Evolutionary conservation across 2,797 vertebrate species (phyloP).

Genomic region (Oryzias sinensis): DNA sequence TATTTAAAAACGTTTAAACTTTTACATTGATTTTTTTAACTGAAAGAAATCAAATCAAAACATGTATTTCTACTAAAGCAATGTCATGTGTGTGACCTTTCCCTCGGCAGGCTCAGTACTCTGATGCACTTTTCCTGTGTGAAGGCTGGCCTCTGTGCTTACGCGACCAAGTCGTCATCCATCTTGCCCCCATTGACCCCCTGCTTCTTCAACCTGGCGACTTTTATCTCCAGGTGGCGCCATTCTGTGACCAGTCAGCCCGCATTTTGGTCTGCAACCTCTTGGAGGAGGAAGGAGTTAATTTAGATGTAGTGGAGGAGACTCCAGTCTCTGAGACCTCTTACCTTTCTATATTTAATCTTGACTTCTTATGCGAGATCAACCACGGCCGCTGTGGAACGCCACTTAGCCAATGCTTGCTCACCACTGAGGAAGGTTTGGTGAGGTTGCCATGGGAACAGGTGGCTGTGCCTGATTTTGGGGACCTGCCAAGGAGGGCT

Average conservation of each 20-base stretch:
- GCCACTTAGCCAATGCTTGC: slow-evolving; percentile 80
- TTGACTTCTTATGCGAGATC: slow-evolving; percentile 80
- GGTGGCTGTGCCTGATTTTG: slow-evolving; percentile 83
- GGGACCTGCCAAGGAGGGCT: slow-evolving; percentile 52
- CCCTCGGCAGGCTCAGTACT: slow-evolving; percentile 78
- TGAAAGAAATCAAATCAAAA: not conserved
- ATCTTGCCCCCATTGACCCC: slow-evolving; percentile 81
- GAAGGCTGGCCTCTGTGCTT: slow-evolving; percentile 92
- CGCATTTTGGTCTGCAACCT: slow-evolving; percentile 82
- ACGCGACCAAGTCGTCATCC: slow-evolving; percentile 81
- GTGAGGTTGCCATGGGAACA: slow-evolving; percentile 82
- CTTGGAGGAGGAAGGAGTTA: slow-evolving; percentile 73
- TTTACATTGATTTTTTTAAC: not conserved
- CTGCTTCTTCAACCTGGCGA: slow-evolving; percentile 83
- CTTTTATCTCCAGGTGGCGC: slow-evolving; percentile 88
- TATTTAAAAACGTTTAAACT: not conserved
- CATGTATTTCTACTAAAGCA: slow-evolving; percentile 1
- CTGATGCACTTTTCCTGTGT: slow-evolving; percentile 80
- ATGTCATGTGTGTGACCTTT: slow-evolving; percentile 2
- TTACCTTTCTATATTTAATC: slow-evolving; percentile 82
- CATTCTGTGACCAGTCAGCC: slow-evolving; percentile 71
- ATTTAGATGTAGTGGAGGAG: slow-evolving; percentile 71
- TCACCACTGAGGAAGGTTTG: slow-evolving; percentile 81
- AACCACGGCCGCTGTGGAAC: slow-evolving; percentile 70
- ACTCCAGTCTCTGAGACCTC: slow-evolving; percentile 75